Percentiles rank a stretch among this genome's conserved stretches.
phyloP scores from a whole-genome alignment of 2,113 vertebrate species.

The Fulmarus glacialis region DNA sequence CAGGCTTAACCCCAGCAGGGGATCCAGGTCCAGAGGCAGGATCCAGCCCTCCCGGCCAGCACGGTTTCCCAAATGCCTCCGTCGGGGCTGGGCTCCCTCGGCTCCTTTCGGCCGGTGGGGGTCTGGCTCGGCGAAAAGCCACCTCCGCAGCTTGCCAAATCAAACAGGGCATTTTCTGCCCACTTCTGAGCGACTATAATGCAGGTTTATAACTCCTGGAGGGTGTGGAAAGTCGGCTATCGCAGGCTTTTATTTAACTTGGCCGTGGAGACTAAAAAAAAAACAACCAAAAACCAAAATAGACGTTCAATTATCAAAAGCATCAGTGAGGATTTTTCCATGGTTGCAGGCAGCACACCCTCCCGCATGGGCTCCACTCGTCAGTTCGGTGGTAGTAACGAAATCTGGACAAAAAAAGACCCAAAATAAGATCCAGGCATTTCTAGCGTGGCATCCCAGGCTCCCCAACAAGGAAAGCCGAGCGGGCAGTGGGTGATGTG shows the following conservation, averaged over 20 bases:
- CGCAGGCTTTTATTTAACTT: not conserved
- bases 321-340: not conserved
- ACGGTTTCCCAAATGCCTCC: accelerated
- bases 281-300: not conserved
- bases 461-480: accelerated
- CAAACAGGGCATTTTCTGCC: not conserved
- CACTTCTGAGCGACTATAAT: accelerated
- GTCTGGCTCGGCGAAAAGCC: not conserved
- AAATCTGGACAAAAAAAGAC: not conserved
- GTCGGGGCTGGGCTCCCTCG: accelerated
- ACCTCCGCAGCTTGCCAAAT: not conserved
- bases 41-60: not conserved
- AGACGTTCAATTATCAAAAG: not conserved
- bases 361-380: not conserved
- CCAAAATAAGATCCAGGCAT: not conserved
- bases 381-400: accelerated
- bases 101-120: accelerated
- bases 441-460: not conserved
- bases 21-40: not conserved
- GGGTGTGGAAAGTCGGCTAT: not conserved
- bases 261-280: not conserved
- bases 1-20: not conserved
- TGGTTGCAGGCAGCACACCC: not conserved
- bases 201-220: not conserved
- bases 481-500: accelerated